These are phyloP conservation scores for Lordiphosa stackelbergi DNA, from an alignment of 1,140 invertebrate species.

Conservation along the genomic window DNA sequence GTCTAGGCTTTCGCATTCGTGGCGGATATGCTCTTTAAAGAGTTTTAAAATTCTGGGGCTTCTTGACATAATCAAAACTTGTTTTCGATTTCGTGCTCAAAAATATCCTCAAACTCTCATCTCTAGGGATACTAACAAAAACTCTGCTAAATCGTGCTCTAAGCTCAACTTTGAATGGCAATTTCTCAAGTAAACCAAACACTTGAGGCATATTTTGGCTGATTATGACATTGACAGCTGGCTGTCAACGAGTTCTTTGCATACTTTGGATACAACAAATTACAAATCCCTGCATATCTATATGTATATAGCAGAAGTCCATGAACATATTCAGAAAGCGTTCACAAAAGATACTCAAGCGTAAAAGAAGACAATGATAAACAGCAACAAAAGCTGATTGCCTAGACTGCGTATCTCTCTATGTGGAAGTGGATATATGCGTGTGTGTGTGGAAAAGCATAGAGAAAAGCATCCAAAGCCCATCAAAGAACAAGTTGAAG, in stretches of 20 bases:
- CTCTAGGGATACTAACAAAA: too few species aligned
- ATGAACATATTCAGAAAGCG: slow-evolving; percentile 37
- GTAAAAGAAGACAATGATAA: slow-evolving; percentile 47
- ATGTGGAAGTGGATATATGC: slow-evolving; percentile 14
- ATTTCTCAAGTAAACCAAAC: slow-evolving; percentile 6
- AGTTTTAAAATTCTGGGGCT: too few species aligned
- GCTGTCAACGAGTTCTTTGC: slow-evolving; percentile 45
- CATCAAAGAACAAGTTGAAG: slow-evolving; percentile 54
- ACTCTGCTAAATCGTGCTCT: too few species aligned
- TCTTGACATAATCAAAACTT: too few species aligned
- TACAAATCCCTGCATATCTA: slow-evolving; percentile 15
- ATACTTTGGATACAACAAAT: slow-evolving; percentile 12
- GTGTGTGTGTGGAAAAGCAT: slow-evolving; percentile 34
- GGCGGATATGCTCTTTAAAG: too few species aligned
- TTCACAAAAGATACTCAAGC: slow-evolving; percentile 54
- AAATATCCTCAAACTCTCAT: too few species aligned
- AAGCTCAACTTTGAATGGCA: slow-evolving; percentile 27
- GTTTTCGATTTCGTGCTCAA: too few species aligned
- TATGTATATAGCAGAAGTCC: slow-evolving; percentile 3
- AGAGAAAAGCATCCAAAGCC: slow-evolving; percentile 43
- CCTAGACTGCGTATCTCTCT: slow-evolving; percentile 34
- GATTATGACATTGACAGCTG: slow-evolving; percentile 62
- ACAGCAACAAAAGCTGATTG: slow-evolving; percentile 54
- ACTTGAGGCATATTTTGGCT: slow-evolving; percentile 45
- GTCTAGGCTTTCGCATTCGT: too few species aligned